These are phyloP conservation scores for Drosophila pseudotakahashii DNA, from an alignment of 2,888 invertebrate species.

Conservation along the genomic window DNA sequence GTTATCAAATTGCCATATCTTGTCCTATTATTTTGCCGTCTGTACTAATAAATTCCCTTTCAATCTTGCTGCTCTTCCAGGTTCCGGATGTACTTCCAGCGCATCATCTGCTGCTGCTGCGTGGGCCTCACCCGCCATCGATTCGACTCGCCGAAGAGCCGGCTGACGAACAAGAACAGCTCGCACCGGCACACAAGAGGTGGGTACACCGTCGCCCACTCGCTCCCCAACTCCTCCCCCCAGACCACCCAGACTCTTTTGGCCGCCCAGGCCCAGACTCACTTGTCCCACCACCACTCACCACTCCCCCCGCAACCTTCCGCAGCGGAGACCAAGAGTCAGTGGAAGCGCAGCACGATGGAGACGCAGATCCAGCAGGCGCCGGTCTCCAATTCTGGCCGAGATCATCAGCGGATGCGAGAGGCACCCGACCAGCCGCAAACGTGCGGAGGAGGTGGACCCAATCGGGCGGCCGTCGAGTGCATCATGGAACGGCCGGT, in stretches of 20 bases:
- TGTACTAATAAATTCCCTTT: not conserved
- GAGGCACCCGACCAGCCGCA: slow-evolving; percentile 4
- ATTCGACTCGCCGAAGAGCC: slow-evolving; percentile 70
- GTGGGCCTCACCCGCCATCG: slow-evolving; percentile 65
- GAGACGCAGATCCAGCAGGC: slow-evolving; percentile 82
- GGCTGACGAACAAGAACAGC: slow-evolving; percentile 65
- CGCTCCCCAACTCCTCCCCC: slow-evolving; percentile 24
- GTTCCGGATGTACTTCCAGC: slow-evolving; percentile 89
- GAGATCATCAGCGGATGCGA: slow-evolving; percentile 32
- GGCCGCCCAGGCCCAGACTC: slow-evolving; percentile 15
- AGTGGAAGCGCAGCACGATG: slow-evolving; percentile 83
- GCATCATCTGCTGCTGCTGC: slow-evolving; percentile 88
- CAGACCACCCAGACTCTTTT: slow-evolving; percentile 2
- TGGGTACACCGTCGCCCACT: slow-evolving; percentile 47
- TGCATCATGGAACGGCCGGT: slow-evolving; percentile 61
- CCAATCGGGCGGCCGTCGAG: slow-evolving; percentile 51
- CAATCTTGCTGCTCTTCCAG: slow-evolving; percentile 81
- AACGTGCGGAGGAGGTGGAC: not conserved
- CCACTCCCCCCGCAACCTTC: slow-evolving; percentile 23
- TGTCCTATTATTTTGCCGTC: not conserved
- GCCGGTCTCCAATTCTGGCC: slow-evolving; percentile 34
- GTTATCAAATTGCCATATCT: no score
- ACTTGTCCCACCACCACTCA: slow-evolving; percentile 12
- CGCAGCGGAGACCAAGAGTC: slow-evolving; percentile 70
- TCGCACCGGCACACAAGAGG: slow-evolving; percentile 66